Conservation (phyloP, 1,140 invertebrate species). For the Myzus persicae region DNA sequence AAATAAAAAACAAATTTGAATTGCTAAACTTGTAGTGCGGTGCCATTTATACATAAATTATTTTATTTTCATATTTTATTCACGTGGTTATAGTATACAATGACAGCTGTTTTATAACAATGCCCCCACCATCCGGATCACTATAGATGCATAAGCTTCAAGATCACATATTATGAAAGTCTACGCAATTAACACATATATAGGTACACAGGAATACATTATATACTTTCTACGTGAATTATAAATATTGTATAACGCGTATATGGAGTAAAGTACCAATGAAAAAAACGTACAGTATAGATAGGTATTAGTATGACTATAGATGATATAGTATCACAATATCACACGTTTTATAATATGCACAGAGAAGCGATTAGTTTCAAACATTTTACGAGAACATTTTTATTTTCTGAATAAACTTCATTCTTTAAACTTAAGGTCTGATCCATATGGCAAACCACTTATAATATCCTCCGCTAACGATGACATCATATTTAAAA, state of each 20-base stretch:
- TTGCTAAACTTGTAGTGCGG: background rate
- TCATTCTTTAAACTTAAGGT: too few species aligned
- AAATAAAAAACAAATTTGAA: conserved; percentile 6
- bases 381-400: background rate
- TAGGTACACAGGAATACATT: background rate
- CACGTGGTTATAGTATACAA: background rate
- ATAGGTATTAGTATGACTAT: background rate
- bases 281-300: background rate
- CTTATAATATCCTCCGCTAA: too few species aligned
- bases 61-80: background rate
- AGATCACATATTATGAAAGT: background rate
- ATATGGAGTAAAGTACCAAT: background rate
- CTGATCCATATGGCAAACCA: too few species aligned
- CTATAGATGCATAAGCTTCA: background rate
- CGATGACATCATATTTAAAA: too few species aligned
- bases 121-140: background rate
- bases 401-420: too few species aligned
- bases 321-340: background rate
- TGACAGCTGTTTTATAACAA: background rate
- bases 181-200: background rate
- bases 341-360: background rate
- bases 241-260: background rate
- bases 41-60: conserved; percentile 1
- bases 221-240: background rate
- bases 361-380: background rate